Base-by-base conservation (phyloP, 2,888 invertebrate species). In the Drosophila limbata region DNA sequence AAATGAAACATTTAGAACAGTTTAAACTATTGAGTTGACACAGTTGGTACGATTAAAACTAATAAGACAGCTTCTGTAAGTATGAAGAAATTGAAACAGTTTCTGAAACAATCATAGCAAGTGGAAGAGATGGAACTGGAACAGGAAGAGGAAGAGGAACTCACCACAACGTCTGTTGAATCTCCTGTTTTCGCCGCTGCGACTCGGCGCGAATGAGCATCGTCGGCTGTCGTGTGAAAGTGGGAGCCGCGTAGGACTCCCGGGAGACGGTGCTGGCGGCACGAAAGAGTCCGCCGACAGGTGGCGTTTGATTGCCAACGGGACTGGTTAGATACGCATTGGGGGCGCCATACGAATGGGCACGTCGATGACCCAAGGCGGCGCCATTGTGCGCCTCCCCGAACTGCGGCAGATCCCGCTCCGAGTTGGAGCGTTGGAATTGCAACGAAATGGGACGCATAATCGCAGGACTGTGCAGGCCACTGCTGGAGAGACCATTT, bases 221-320 rank as follows among this genome's bases (percentile, higher is more conserved):
- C 0, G 92, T 91, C 1, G 91, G 89, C 65, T 91, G 91, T 0
- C 91, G 88, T 2, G 91, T 89, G 53, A 92, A 93, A 6, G 77
- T 88, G 17, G 92, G 92, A 15, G 92, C 90, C 0, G 92, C 92
- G 76, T 93, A 93, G 17, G 91, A 92, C 56, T 92, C 92, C 9
- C 92, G 83, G 0, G 92, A 91, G 4, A 76, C 48, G 21, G 81
- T 85, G 62, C 92, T 92, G 3, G 81, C 70, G 0, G 88, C 86
- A 10, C 92, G 90, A n/a, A 81, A 84, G 0, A 92, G 45, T 4
- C 79, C 64, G 4, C 71, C 67, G 0, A 52, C 28, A 3, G 69
- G 47, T 4, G 81, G 80, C n/a, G 73, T 60, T 39, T 55, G 47
- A 3, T 35, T 70, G 37, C 67, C 59, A 67, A 88, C 73, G 42